Percentiles rank a stretch among this genome's conserved stretches.
These are phyloP conservation scores for Antedon mediterranea DNA, from an alignment of 53 echinoderm and acorn worm genomes.

Conservation along the genomic window DNA sequence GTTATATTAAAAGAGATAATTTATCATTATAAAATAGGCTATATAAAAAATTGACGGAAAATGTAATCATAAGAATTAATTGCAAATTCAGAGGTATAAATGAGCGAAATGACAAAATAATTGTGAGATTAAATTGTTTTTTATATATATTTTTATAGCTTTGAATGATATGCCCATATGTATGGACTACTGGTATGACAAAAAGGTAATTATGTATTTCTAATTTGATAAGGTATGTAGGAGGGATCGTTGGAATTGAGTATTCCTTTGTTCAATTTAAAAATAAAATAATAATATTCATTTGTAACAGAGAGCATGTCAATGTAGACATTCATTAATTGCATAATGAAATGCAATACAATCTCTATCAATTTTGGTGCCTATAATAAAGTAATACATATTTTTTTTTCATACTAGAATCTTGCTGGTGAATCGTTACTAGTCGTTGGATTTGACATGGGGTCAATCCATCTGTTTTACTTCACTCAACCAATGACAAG, in stretches of 20 bases:
- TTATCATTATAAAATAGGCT: too few species aligned
- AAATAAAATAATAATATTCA: too few species aligned
- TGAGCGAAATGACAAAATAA: not conserved
- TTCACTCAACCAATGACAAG: constrained; percentile 69
- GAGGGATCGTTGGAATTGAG: too few species aligned
- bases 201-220: too few species aligned
- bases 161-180: constrained; percentile 63
- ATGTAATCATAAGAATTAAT: too few species aligned
- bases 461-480: constrained; percentile 68
- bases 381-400: not conserved
- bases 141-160: constrained; percentile 25
- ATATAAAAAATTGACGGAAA: too few species aligned
- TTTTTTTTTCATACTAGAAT: constrained; percentile 17
- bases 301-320: not conserved
- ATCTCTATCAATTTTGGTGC: not conserved
- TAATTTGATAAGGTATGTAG: too few species aligned
- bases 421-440: constrained; percentile 59
- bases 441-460: constrained; percentile 67
- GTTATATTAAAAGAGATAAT: too few species aligned
- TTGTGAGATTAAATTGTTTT: not conserved
- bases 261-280: too few species aligned
- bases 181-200: constrained; percentile 84
- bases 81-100: not conserved
- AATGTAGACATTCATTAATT: too few species aligned
- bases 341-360: not conserved